Evolutionary conservation across 2,888 invertebrate species (phyloP), one percentile per base, ranked within the genome.

Genomic region (Parelbella ahira): DNA sequence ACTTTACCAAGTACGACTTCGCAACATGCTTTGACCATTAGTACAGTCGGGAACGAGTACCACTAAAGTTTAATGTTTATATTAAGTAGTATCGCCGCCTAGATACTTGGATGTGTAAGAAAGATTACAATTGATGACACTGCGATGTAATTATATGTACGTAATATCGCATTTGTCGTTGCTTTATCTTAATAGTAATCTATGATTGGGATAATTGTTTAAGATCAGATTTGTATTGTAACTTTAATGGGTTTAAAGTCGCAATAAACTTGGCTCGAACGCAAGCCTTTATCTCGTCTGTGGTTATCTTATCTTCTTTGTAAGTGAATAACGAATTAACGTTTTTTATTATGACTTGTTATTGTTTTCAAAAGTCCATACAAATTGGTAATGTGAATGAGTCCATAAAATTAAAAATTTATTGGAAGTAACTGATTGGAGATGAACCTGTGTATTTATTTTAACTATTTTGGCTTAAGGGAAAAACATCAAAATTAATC

Each of bases 11-110:
- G 54, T 54, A 57, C 54, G 60, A 69, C 67, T 68, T 63, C 64
- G 73, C 64, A 66, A 80, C 88, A 88, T 66, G 88, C 66, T 88
- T 88, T 80, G 59, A 68, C 87, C 88, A 88, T 88, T 88, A 88
- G 83, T 68, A 63, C 53, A 54, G 51, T 54, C 58, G 54, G 56
- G 68, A 70, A 72, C 62, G 63, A 65, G 59, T 52, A 50, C 58
- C 54, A 69, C 58, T 86, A 74, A 84, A 81, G 66, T 75, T 76
- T 69, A 73, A 82, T 81, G 79, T 83, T 82, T 82, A 82, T 77
- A 72, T 77, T 66, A 61, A 59, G 56, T 56, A 58, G 53, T 53
- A 44, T 47, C 28, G 49, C 33, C 23, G 46, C 21, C 36, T 34
- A 34, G 48, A 48, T 50, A 41, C 47, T 46, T 51, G 56, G 49